phyloP scores from a whole-genome alignment of 2,113 vertebrate species.

The Psettodes erumei region DNA sequence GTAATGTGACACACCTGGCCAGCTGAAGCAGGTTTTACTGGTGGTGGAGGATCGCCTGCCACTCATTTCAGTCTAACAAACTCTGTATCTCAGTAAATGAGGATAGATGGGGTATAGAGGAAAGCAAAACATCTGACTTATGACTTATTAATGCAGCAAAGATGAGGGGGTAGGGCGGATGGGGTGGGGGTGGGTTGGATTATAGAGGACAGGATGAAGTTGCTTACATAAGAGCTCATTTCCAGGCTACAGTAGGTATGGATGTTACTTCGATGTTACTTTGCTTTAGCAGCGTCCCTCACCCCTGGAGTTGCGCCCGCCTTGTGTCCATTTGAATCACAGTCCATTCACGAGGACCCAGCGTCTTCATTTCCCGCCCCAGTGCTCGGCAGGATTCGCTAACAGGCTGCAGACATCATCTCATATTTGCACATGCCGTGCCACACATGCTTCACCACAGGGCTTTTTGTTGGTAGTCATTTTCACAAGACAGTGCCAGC shows the following conservation, averaged over 20 bases:
- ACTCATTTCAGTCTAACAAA: constrained; percentile 33
- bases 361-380: constrained; percentile 20
- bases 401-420: constrained; percentile 56
- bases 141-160: constrained; percentile 70
- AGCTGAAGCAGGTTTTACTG: constrained; percentile 24
- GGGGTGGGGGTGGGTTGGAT: background rate
- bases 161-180: constrained; percentile 8
- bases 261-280: constrained; percentile 3
- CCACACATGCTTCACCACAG: constrained; percentile 44
- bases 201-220: constrained; percentile 43
- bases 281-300: constrained; percentile 14
- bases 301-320: constrained; percentile 14
- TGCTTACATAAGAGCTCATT: constrained; percentile 65
- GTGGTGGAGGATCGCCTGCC: constrained; percentile 38
- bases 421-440: constrained; percentile 49
- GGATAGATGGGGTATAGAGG: constrained; percentile 10
- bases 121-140: constrained; percentile 53
- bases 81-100: constrained; percentile 36
- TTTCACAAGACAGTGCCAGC: constrained; percentile 39
- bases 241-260: constrained; percentile 44
- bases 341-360: constrained; percentile 1
- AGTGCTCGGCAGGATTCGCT: constrained; percentile 12
- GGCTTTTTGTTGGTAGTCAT: constrained; percentile 28
- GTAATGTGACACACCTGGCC: background rate
- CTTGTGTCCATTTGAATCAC: constrained; percentile 56